phyloP scores from a whole-genome alignment of 2,113 vertebrate genomes.

The Pundamilia nyererei region DNA sequence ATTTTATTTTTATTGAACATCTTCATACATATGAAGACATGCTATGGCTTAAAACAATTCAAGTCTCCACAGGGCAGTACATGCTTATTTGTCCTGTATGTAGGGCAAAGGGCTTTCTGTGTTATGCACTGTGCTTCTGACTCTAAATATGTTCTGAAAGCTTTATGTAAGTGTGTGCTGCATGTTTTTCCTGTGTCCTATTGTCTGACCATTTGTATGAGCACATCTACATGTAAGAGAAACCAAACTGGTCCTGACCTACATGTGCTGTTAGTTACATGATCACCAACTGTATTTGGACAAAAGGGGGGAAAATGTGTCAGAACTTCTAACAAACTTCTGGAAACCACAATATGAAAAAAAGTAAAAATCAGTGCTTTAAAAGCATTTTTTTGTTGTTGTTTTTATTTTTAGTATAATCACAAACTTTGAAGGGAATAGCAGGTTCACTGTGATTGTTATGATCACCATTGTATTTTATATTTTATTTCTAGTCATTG shows the following conservation, averaged over 20 bases:
- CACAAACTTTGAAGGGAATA: background rate
- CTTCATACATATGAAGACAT: background rate
- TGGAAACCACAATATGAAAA: background rate
- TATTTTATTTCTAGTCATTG: background rate
- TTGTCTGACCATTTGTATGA: background rate
- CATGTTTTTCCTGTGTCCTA: background rate
- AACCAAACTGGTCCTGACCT: constrained; percentile 35
- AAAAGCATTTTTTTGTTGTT: background rate
- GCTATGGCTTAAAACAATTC: background rate
- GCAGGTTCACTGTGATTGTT: background rate
- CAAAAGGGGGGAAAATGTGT: background rate
- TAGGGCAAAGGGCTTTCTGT: background rate
- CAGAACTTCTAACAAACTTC: background rate
- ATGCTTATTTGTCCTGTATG: background rate
- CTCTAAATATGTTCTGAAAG: background rate
- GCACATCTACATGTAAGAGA: background rate
- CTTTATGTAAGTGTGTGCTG: background rate
- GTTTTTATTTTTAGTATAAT: background rate
- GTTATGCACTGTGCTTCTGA: background rate
- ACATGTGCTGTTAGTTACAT: constrained; percentile 50
- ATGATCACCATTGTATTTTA: background rate
- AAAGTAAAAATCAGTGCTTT: background rate
- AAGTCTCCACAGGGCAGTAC: background rate
- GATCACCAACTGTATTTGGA: constrained; percentile 19
- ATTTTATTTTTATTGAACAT: background rate